Conservation (phyloP, 2,113 vertebrate species). For the Corapipo altera region DNA sequence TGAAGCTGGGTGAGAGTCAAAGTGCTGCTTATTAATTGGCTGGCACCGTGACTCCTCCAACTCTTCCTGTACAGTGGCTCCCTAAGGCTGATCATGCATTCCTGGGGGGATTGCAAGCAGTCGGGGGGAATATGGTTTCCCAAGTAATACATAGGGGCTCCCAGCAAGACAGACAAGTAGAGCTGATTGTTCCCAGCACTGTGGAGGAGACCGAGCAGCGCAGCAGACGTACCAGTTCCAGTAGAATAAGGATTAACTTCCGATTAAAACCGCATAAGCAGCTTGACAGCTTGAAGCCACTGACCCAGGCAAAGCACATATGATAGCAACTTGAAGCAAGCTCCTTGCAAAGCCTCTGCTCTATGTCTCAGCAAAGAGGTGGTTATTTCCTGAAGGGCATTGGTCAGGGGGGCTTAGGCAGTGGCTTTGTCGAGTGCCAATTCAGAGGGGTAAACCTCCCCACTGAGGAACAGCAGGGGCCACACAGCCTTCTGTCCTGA, state of each 20-base stretch:
- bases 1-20: background rate
- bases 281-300: constrained; percentile 18
- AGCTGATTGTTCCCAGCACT: background rate
- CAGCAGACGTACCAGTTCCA: background rate
- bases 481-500: background rate
- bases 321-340: background rate
- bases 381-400: background rate
- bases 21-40: constrained; percentile 17
- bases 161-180: background rate
- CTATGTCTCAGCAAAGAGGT: background rate
- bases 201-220: fast-evolving
- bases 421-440: background rate
- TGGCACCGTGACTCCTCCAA: background rate
- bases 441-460: background rate
- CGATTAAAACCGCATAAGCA: constrained; percentile 3
- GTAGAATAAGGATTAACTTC: constrained; percentile 46
- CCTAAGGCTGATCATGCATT: background rate
- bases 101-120: background rate
- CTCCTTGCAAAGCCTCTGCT: background rate
- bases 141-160: background rate
- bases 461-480: background rate
- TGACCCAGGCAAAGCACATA: background rate
- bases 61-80: background rate
- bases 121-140: background rate
- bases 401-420: background rate